phyloP scores from a whole-genome alignment of 2,888 invertebrate species.

The Oxystoma pomonae region DNA sequence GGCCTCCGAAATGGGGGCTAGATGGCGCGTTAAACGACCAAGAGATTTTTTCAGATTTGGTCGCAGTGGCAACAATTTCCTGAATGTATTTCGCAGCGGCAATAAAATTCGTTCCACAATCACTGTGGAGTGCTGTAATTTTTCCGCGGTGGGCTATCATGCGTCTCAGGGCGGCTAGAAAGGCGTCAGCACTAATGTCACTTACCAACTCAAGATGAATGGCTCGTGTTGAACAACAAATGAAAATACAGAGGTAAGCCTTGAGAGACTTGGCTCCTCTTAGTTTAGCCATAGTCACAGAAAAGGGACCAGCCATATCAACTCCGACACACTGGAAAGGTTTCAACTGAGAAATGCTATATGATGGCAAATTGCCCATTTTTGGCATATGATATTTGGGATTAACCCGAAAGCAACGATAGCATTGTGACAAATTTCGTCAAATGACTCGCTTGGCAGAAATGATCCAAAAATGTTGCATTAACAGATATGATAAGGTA shows the following conservation, averaged over 20 bases:
- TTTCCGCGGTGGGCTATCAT: too few species aligned
- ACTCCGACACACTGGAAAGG: slow-evolving; percentile 1
- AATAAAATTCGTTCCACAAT: too few species aligned
- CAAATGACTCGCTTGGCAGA: neutral
- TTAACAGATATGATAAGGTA: neutral
- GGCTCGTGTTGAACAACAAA: too few species aligned
- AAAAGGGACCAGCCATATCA: slow-evolving; percentile 1
- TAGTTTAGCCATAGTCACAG: neutral
- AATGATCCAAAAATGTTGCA: neutral
- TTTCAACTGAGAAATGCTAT: neutral
- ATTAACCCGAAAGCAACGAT: neutral
- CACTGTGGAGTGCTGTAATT: too few species aligned
- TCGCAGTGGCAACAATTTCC: too few species aligned
- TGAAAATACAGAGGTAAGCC: neutral
- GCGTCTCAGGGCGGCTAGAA: too few species aligned
- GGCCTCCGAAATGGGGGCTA: too few species aligned
- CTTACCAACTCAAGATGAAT: too few species aligned
- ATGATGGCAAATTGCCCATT: neutral
- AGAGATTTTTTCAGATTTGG: too few species aligned
- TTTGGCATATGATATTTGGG: neutral
- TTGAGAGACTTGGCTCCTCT: neutral
- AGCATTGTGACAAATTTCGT: slow-evolving; percentile 1
- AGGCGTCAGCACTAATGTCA: too few species aligned
- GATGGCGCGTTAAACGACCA: too few species aligned
- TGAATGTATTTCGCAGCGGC: too few species aligned